A percentile compares a stretch with the other conserved stretches of the same genome.
Conservation (phyloP, 1,140 invertebrate species). For the Trichonephila clavata region DNA sequence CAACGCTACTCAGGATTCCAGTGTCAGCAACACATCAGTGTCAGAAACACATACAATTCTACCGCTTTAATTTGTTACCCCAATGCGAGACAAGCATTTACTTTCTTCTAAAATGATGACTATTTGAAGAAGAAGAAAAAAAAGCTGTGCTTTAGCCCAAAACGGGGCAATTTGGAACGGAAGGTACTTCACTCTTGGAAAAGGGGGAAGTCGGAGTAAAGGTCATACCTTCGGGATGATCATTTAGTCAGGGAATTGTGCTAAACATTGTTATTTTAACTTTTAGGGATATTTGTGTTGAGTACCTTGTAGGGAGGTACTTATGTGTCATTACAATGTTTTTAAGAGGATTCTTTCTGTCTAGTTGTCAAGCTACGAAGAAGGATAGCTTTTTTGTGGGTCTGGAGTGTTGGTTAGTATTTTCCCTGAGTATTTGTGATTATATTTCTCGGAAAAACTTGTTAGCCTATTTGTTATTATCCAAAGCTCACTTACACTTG, state of each 20-base stretch:
- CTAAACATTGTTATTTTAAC: conserved; percentile 1
- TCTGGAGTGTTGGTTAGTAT: no score
- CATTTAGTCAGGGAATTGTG: background rate
- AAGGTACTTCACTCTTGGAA: background rate
- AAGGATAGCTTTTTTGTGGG: no score
- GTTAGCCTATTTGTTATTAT: no score
- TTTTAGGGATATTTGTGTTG: background rate
- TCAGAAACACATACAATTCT: conserved; percentile 4
- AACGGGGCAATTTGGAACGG: conserved; percentile 16
- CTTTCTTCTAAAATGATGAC: background rate
- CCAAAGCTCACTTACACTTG: no score
- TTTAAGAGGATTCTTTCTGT: background rate
- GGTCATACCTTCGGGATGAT: background rate
- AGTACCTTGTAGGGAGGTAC: background rate
- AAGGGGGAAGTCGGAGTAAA: background rate
- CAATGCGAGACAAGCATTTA: conserved; percentile 36
- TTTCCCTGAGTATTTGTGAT: no score
- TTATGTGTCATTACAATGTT: background rate
- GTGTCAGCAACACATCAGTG: conserved; percentile 31
- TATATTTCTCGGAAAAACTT: no score
- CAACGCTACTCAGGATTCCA: background rate
- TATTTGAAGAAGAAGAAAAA: background rate
- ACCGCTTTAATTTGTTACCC: conserved; percentile 56
- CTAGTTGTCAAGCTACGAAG: no score
- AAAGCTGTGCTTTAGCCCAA: background rate